These are phyloP conservation scores for Melipona bicolor DNA, from an alignment of 2,888 invertebrate species.

Conservation along the genomic window DNA sequence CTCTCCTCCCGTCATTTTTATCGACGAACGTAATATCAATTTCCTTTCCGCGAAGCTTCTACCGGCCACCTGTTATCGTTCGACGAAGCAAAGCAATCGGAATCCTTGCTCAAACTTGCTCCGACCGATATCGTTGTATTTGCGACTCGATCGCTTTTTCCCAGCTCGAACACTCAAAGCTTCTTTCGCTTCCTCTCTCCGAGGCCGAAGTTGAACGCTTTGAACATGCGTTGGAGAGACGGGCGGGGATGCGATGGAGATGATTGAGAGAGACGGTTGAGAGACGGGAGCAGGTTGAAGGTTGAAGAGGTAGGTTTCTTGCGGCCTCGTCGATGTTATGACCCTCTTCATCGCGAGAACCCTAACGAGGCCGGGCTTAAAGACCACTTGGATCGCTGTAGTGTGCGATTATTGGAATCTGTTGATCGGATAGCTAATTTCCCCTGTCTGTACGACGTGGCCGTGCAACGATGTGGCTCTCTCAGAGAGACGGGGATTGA, in stretches of 20 bases:
- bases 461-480: not conserved
- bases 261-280: not conserved
- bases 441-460: not conserved
- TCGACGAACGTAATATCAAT: constrained; percentile 49
- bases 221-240: not conserved
- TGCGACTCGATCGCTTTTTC: not conserved
- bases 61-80: constrained; percentile 53
- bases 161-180: not conserved
- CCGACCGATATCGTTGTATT: constrained; percentile 30
- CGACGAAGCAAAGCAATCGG: constrained; percentile 36
- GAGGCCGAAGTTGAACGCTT: not conserved
- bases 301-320: constrained; percentile 12
- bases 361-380: constrained; percentile 11
- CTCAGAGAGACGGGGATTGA: too few relatives aligned
- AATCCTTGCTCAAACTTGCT: not conserved
- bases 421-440: constrained; percentile 12
- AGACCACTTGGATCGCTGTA: not conserved
- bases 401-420: not conserved
- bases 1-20: constrained; percentile 38
- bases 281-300: not conserved
- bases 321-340: constrained; percentile 18
- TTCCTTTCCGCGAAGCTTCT: constrained; percentile 35
- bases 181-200: not conserved
- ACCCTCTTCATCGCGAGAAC: constrained; percentile 15
- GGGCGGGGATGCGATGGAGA: too few relatives aligned